These are phyloP conservation scores for Premnoplex brunnescens DNA, from an alignment of 2,797 vertebrate species.

Conservation along the genomic window DNA sequence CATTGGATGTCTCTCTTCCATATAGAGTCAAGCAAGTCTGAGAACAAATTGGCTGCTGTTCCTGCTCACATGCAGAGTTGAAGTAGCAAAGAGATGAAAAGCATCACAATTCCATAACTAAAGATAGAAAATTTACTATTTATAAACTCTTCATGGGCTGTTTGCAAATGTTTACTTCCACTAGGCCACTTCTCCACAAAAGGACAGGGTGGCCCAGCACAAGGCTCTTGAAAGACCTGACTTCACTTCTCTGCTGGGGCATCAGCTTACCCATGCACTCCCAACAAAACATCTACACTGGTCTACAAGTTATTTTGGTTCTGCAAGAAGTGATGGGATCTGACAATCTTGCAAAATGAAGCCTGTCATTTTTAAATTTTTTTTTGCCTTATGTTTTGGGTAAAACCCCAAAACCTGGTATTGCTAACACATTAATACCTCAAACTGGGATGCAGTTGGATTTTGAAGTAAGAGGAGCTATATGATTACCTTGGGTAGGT, in stretches of 20 bases:
- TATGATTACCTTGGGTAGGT: slow-evolving; percentile 52
- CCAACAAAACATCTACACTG: neutral
- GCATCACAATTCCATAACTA: neutral
- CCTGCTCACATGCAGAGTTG: neutral
- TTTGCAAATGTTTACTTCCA: slow-evolving; percentile 1
- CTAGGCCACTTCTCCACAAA: neutral
- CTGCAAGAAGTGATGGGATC: neutral
- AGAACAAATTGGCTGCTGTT: neutral
- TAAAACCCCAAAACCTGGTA: neutral
- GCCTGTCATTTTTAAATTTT: neutral
- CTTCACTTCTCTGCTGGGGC: neutral
- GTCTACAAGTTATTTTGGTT: slow-evolving; percentile 11
- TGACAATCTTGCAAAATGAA: neutral
- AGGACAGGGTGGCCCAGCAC: neutral
- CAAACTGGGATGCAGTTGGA: neutral
- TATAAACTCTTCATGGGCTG: neutral
- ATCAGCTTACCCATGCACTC: neutral
- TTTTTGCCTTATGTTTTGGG: neutral
- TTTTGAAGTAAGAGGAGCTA: neutral
- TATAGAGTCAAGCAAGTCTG: neutral
- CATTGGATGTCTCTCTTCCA: neutral
- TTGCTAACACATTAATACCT: slow-evolving; percentile 3
- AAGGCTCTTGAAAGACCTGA: neutral
- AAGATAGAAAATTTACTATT: neutral
- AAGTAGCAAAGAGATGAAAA: slow-evolving; percentile 16